Conservation (phyloP, 2,888 invertebrate genomes). For the Lobophora halterata region DNA sequence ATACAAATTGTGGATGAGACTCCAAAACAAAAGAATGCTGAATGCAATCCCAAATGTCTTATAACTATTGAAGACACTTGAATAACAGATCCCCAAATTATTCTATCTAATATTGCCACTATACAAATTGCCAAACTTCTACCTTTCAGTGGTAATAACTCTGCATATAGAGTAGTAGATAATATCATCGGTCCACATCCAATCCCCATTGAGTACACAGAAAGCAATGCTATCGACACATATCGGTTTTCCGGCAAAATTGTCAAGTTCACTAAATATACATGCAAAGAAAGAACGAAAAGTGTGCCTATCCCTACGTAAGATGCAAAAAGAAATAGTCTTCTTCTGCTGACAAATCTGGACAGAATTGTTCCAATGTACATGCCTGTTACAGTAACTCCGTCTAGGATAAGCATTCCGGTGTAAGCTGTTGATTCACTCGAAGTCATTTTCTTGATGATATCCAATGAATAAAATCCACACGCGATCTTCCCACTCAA, state of each 20-base stretch:
- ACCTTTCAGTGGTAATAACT: constrained; percentile 34
- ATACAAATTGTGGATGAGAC: no score
- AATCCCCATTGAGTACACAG: constrained; percentile 34
- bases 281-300: constrained; percentile 32
- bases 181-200: constrained; percentile 39
- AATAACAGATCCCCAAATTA: neutral
- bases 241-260: constrained; percentile 5
- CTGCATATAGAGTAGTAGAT: constrained; percentile 31
- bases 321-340: constrained; percentile 32
- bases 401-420: constrained; percentile 46
- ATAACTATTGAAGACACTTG: no score
- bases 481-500: constrained; percentile 41
- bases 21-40: no score
- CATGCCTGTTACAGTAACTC: constrained; percentile 42
- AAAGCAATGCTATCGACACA: constrained; percentile 26
- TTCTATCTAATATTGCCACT: neutral
- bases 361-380: constrained; percentile 33
- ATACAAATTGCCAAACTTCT: constrained; percentile 29
- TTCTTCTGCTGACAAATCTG: constrained; percentile 32
- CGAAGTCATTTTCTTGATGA: constrained; percentile 41
- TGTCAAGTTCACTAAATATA: constrained; percentile 28
- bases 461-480: constrained; percentile 41
- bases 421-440: constrained; percentile 39
- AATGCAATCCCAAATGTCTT: no score
- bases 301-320: constrained; percentile 30